These are phyloP conservation scores for Eulemur rufifrons DNA, from an alignment of 2,113 vertebrate species.

Conservation along the genomic window DNA sequence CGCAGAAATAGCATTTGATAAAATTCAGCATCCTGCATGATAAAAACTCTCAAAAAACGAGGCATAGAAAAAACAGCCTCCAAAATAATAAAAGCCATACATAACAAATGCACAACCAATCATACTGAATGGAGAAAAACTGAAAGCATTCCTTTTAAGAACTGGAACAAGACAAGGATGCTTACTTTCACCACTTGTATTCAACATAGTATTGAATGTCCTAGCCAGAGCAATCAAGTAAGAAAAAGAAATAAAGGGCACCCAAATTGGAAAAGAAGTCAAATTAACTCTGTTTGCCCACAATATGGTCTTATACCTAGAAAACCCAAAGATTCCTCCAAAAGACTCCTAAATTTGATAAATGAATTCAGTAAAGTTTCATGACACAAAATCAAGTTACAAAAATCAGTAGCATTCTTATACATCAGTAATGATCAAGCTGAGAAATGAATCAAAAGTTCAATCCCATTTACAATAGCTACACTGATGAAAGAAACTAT, in stretches of 20 bases:
- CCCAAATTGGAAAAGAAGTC: not conserved
- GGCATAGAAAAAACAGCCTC: not conserved
- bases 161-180: not conserved
- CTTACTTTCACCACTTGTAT: not conserved
- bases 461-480: not conserved
- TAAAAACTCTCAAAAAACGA: not conserved
- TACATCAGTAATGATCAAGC: not conserved
- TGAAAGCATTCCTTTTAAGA: not conserved
- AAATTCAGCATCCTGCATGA: not conserved
- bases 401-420: not conserved
- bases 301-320: not conserved
- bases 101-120: not conserved
- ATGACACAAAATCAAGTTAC: not conserved
- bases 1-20: not conserved
- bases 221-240: not conserved
- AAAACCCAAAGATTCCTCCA: not conserved
- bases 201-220: not conserved
- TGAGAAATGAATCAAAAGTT: not conserved
- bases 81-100: not conserved
- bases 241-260: not conserved
- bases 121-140: not conserved
- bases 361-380: not conserved
- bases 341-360: not conserved
- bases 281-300: not conserved
- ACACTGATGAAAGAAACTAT: not conserved